Conservation (phyloP, 2,888 invertebrate species). For the Exocentrus adspersus region DNA sequence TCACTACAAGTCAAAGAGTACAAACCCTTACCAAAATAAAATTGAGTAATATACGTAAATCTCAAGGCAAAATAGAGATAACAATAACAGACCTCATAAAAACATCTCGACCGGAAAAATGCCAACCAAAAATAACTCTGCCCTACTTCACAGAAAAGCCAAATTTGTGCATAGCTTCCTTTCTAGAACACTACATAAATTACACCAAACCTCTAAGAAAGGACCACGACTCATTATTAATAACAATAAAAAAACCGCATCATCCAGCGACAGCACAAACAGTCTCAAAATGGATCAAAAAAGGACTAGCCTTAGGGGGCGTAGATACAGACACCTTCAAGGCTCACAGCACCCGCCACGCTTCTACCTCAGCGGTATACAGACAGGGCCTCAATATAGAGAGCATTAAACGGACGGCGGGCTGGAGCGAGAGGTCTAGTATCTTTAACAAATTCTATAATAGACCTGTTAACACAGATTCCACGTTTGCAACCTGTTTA, state of each 20-base stretch:
- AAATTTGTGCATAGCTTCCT: no score
- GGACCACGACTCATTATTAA: neutral
- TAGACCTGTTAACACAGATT: no score
- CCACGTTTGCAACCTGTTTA: no score
- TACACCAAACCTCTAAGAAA: neutral
- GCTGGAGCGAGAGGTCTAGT: neutral
- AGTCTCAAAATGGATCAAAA: slow-evolving; percentile 11
- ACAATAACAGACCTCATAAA: slow-evolving; percentile 32
- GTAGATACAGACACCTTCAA: slow-evolving; percentile 4
- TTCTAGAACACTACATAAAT: neutral
- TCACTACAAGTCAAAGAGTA: slow-evolving; percentile 24
- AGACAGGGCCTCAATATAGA: neutral
- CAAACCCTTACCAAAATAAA: no score
- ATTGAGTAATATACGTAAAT: neutral
- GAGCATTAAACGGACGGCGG: no score
- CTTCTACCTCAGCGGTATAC: neutral
- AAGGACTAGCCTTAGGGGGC: neutral
- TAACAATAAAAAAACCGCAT: neutral
- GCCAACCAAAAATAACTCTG: slow-evolving; percentile 36
- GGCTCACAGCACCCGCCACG: slow-evolving; percentile 10
- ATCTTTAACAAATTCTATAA: slow-evolving; percentile 5
- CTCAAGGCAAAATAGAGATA: slow-evolving; percentile 20
- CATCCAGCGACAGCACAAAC: neutral
- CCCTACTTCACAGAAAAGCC: slow-evolving; percentile 23
- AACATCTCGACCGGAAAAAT: slow-evolving; percentile 3